phyloP scores from a whole-genome alignment of 2,888 invertebrate species.

The Linyphia triangularis region DNA sequence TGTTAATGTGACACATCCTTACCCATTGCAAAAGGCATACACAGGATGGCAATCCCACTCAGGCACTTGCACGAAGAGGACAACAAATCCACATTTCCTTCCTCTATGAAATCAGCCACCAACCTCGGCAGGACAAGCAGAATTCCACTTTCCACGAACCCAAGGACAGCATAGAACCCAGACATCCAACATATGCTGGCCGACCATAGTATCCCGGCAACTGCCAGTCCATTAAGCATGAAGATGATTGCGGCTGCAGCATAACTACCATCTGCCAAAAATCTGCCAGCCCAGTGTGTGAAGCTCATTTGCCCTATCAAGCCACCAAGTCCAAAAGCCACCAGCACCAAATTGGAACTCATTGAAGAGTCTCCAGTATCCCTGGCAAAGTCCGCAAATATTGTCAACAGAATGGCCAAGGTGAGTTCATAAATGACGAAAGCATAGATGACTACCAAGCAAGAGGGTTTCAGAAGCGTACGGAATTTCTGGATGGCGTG shows the following conservation, averaged over 20 bases:
- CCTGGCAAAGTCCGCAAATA: conserved; percentile 9
- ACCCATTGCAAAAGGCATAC: conserved; percentile 34
- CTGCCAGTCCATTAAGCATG: conserved; percentile 31
- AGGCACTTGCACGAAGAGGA: background rate
- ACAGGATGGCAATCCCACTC: background rate
- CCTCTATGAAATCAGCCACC: background rate
- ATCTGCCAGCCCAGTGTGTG: background rate
- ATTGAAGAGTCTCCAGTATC: background rate
- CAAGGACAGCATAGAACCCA: conserved; percentile 20
- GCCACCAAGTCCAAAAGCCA: conserved; percentile 19
- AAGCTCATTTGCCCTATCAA: conserved; percentile 31
- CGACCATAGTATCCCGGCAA: conserved; percentile 44
- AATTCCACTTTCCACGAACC: conserved; percentile 43
- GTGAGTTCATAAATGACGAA: conserved; percentile 32
- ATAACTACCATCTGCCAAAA: conserved; percentile 10
- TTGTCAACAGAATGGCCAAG: conserved; percentile 12
- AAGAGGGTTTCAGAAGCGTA: background rate
- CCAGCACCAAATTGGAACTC: conserved; percentile 1
- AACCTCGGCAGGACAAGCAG: background rate
- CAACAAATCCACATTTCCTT: background rate
- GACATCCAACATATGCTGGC: background rate
- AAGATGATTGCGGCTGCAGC: conserved; percentile 29
- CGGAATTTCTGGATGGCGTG: background rate
- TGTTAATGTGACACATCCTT: background rate
- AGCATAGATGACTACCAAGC: conserved; percentile 3